phyloP scores from a whole-genome alignment of 2,888 invertebrate species.

The Pachydiplax longipennis region DNA sequence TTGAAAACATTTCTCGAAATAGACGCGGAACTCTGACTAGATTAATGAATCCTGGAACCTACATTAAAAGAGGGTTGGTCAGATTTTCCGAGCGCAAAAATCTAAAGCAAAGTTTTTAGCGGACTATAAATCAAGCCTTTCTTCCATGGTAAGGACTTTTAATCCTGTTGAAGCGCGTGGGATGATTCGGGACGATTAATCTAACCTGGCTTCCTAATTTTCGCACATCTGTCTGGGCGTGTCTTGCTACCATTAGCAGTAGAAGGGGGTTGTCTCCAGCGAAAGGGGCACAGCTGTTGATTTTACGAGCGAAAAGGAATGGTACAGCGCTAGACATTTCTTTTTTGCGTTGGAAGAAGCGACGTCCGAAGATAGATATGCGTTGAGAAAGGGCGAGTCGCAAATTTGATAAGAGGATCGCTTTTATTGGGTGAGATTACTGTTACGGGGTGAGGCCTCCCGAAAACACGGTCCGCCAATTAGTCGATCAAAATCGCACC shows the following conservation, averaged over 20 bases:
- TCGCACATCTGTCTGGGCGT: slow-evolving; percentile 34
- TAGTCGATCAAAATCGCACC: neutral
- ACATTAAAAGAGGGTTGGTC: too few relatives aligned
- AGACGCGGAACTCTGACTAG: too few relatives aligned
- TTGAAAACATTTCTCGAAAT: too few relatives aligned
- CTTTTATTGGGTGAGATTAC: neutral
- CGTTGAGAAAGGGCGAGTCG: neutral
- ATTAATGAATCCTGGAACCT: too few relatives aligned
- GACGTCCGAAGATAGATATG: neutral
- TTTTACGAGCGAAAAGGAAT: slow-evolving; percentile 7
- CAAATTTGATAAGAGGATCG: neutral
- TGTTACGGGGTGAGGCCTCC: neutral
- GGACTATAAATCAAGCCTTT: neutral
- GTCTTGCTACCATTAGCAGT: slow-evolving; percentile 21
- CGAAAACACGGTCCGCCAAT: neutral
- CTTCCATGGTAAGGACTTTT: neutral
- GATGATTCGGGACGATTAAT: slow-evolving; percentile 31
- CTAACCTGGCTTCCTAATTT: slow-evolving; percentile 41
- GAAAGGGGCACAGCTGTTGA: slow-evolving; percentile 8
- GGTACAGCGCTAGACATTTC: neutral
- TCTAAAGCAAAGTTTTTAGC: neutral
- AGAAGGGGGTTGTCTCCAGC: neutral
- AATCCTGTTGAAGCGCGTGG: slow-evolving; percentile 21
- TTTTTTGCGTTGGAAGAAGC: neutral
- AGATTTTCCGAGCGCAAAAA: neutral